Percentiles rank a stretch among this genome's conserved stretches.
These are phyloP conservation scores for Elanus axillaris DNA, from an alignment of 2,113 vertebrate species.

Conservation along the genomic window DNA sequence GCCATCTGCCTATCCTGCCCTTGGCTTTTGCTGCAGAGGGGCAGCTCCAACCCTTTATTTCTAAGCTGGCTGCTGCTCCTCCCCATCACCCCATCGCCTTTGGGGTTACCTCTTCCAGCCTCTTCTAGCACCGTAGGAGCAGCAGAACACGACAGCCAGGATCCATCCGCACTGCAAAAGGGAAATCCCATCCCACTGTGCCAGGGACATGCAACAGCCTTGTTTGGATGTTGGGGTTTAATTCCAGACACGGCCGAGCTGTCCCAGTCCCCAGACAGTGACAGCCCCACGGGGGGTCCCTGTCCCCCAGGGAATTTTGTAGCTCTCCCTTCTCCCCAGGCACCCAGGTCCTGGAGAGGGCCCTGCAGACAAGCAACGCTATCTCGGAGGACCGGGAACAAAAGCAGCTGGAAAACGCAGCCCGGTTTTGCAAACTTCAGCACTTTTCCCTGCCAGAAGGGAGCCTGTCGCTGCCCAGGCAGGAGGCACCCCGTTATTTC, in stretches of 20 bases:
- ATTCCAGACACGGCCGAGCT: not conserved
- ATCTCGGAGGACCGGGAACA: not conserved
- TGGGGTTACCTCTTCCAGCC: not conserved
- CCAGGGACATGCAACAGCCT: too few species aligned
- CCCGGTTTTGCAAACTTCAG: not conserved
- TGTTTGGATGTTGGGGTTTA: not conserved
- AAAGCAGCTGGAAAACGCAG: not conserved
- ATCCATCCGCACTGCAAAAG: rapidly evolving
- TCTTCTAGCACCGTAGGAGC: not conserved
- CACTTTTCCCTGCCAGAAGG: not conserved
- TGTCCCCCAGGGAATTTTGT: not conserved
- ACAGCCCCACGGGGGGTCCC: not conserved
- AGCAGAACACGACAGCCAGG: not conserved
- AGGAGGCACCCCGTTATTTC: not conserved
- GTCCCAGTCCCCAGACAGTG: not conserved
- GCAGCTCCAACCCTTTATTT: not conserved
- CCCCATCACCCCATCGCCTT: not conserved
- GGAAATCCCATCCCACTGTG: not conserved
- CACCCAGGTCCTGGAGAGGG: not conserved
- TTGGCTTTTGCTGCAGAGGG: not conserved
- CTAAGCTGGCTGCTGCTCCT: not conserved
- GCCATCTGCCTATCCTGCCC: not conserved
- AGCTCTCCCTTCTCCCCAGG: not conserved
- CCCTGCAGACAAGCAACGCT: too few species aligned
- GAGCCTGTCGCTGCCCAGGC: not conserved